Base-by-base conservation (phyloP, 2,797 vertebrate genomes). In the Apogon talboti region DNA sequence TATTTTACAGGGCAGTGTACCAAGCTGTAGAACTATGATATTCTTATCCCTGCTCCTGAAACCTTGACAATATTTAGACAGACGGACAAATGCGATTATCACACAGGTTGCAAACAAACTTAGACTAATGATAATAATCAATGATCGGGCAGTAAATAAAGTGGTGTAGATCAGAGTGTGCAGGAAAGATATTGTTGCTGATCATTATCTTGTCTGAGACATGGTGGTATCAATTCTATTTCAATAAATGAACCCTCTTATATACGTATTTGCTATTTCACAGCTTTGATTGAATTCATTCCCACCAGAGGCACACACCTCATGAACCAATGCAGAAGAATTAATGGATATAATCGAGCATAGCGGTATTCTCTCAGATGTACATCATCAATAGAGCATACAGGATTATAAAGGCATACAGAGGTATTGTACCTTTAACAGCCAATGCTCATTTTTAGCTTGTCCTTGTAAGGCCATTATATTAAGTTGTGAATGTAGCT, bases 211-310 rank as follows among this genome's bases (percentile, higher is more conserved):
- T 11, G 40, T 40, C 18, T 42, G 8, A 16, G 19, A 52, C 13
- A n/a, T n/a, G n/a, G 15, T 19, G 15, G 53, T 30, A 12, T 11
- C 12, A 37, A 21, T 46, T 38, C 50, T 54, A 33, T 54, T 11
- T 49, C 38, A 49, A 24, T 61, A 37, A 62, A 33, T 16, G 35
- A 40, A 47, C 28, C 44, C 12, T 13, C 14, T 28, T 52, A 14
- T 33, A 33, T 6, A 1, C 30, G 1, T 33, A 33, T 33, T 15
- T 1, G 6, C 21, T 41, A 21, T 46, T 46, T 64, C 42, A 44
- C 16, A 50, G 53, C 35, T 15, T 15, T 40, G 33, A 62, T 50
- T 59, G 28, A 55, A 61, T 53, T 55, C 1, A 55, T 14, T 55
- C 19, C 11, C 3, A 33, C 21, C 7, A 37, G 19, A 13, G 9